phyloP scores from a whole-genome alignment of 35 echinoderm and acorn worm genomes.

The Eucidaris tribuloides region DNA sequence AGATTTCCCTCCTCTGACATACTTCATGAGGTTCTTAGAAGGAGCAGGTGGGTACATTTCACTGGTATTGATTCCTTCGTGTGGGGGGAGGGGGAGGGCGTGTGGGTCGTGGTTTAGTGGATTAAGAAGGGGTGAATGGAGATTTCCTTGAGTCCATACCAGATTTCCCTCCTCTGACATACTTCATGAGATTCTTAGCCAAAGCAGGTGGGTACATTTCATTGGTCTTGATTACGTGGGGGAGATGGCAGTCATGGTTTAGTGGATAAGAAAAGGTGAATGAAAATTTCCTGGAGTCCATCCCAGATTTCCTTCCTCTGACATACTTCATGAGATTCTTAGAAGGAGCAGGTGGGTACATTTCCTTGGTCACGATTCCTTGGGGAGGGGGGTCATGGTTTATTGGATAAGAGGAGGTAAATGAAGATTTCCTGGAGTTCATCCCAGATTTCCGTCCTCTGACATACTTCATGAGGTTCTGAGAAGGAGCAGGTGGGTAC shows the following conservation, averaged over 20 bases:
- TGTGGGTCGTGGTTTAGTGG: too few relatives aligned
- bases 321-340: conserved; percentile 3
- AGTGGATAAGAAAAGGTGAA: too few relatives aligned
- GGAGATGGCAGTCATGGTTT: too few relatives aligned
- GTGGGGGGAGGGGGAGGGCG: too few relatives aligned
- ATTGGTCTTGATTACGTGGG: too few relatives aligned
- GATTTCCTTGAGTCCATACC: conserved; percentile 3
- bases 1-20: conserved; percentile 7
- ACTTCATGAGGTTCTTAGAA: neutral
- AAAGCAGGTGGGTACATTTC: neutral
- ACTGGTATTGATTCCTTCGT: too few relatives aligned
- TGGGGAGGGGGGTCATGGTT: too few relatives aligned
- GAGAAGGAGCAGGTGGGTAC: neutral
- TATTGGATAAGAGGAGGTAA: too few relatives aligned
- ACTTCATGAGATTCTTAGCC: neutral
- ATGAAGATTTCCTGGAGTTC: conserved; percentile 2
- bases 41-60: neutral
- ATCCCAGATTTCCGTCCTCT: conserved; percentile 16
- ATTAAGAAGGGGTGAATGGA: neutral
- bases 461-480: neutral
- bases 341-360: neutral
- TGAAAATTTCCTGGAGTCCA: conserved; percentile 3
- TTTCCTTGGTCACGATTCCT: too few relatives aligned
- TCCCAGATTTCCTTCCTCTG: conserved; percentile 12
- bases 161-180: conserved; percentile 7